Conservation (phyloP, 2,113 vertebrate genomes). For the Petaurus breviceps region DNA sequence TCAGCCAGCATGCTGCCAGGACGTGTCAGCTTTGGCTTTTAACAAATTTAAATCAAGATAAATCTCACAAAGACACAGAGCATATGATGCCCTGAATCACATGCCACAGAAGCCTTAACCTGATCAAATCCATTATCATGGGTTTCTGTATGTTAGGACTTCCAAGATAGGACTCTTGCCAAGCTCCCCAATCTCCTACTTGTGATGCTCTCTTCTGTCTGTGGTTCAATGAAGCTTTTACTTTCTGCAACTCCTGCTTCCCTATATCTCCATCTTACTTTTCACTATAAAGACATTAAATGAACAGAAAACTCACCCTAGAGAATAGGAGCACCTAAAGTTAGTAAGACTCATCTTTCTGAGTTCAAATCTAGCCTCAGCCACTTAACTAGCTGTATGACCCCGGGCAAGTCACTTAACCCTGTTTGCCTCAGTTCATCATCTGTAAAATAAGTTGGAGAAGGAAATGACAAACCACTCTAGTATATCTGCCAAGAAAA, state of each 20-base stretch:
- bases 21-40: not conserved
- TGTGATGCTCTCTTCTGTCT: not conserved
- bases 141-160: not conserved
- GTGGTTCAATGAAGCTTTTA: not conserved
- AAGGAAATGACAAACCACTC: too few species aligned
- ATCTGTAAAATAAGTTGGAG: too few species aligned
- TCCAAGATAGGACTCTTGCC: not conserved
- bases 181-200: not conserved
- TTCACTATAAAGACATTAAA: not conserved
- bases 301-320: not conserved
- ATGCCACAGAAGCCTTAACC: not conserved
- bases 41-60: not conserved
- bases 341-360: too few species aligned
- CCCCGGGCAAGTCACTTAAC: too few species aligned
- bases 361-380: too few species aligned
- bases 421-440: too few species aligned
- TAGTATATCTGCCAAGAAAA: not conserved
- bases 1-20: not conserved
- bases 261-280: not conserved
- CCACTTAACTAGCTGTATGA: too few species aligned
- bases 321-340: not conserved
- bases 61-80: not conserved
- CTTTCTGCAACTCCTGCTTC: not conserved
- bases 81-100: not conserved
- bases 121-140: not conserved